phyloP scores from a whole-genome alignment of 1,140 invertebrate genomes.

The Lepidurus couesii region DNA sequence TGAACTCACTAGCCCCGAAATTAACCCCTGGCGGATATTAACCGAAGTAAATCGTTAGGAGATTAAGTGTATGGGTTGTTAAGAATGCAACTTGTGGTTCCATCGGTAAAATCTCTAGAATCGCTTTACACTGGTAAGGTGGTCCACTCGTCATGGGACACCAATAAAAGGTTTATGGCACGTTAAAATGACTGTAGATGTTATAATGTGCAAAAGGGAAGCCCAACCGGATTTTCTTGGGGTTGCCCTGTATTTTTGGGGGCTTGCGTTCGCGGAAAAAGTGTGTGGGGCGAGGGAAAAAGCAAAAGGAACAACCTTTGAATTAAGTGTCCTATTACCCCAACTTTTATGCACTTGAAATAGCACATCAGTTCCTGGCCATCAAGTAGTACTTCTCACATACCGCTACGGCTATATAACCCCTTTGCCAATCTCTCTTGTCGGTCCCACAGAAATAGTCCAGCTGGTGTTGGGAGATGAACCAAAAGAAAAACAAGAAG shows the following conservation, averaged over 20 bases:
- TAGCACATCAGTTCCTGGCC: conserved; percentile 17
- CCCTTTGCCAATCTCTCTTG: background rate
- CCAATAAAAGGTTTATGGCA: conserved; percentile 16
- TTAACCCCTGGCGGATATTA: too few species aligned
- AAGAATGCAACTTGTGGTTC: too few species aligned
- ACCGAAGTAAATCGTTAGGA: too few species aligned
- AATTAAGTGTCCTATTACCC: background rate
- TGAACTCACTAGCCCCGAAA: too few species aligned
- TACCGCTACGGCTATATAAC: background rate
- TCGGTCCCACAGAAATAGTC: background rate
- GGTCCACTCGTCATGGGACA: conserved; percentile 1
- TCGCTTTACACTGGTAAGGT: background rate
- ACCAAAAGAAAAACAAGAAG: too few species aligned
- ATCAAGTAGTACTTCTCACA: conserved; percentile 10
- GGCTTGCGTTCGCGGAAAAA: background rate
- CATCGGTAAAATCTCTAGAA: too few species aligned
- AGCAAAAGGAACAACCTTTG: background rate
- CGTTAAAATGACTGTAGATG: conserved; percentile 11
- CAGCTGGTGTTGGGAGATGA: too few species aligned
- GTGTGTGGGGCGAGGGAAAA: background rate
- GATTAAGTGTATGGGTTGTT: too few species aligned
- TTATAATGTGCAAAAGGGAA: conserved; percentile 1
- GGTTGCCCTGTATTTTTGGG: background rate
- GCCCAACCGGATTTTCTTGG: background rate
- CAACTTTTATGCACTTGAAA: conserved; percentile 19